These are phyloP conservation scores for Drosophila tropicalis DNA, from an alignment of 1,140 invertebrate species.

Conservation along the genomic window DNA sequence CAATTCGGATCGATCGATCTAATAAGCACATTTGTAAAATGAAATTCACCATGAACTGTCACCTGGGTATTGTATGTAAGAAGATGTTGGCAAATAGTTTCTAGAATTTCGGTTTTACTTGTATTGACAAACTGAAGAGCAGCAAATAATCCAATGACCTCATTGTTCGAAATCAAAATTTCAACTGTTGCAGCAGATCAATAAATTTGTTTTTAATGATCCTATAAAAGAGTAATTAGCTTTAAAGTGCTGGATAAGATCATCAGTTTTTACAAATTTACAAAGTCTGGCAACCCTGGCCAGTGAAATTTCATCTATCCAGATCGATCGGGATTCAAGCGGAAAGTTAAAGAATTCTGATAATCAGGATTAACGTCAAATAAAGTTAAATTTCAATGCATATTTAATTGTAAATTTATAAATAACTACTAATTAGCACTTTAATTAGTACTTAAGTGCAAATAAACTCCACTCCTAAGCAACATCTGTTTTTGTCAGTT, in stretches of 20 bases:
- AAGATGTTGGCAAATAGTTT: neutral
- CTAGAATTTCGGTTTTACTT: neutral
- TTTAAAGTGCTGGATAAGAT: neutral
- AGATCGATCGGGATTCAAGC: too few species aligned
- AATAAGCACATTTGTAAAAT: neutral
- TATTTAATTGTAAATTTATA: too few species aligned
- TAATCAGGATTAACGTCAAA: too few species aligned
- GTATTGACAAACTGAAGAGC: neutral
- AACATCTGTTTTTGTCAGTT: too few species aligned
- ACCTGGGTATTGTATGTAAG: neutral
- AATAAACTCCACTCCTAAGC: too few species aligned
- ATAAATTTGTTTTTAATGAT: conserved; percentile 8
- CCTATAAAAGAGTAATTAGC: conserved; percentile 1
- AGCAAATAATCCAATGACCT: conserved; percentile 1
- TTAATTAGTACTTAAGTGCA: too few species aligned
- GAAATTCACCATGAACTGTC: neutral
- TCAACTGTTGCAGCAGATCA: neutral
- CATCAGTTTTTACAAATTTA: neutral
- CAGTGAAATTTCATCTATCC: too few species aligned
- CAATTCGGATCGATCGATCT: conserved; percentile 10
- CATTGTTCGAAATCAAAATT: neutral
- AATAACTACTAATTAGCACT: too few species aligned
- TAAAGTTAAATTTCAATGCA: too few species aligned
- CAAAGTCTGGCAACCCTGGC: neutral
- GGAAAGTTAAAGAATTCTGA: too few species aligned